phyloP scores from a whole-genome alignment of 2,113 vertebrate species.

The Pluvialis apricaria region DNA sequence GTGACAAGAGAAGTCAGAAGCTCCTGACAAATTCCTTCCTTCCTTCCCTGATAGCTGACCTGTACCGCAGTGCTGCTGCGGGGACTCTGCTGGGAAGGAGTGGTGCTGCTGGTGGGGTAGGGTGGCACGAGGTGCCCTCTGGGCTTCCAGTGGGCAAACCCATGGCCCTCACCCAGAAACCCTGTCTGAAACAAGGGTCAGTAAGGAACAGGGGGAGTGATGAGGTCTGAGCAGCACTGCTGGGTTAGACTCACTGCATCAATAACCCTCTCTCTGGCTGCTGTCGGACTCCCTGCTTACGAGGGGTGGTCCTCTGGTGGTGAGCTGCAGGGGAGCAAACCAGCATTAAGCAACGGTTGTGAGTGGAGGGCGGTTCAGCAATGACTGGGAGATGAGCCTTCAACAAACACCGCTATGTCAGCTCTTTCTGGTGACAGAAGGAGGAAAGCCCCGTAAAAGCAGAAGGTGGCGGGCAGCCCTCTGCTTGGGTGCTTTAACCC shows the following conservation, averaged over 20 bases:
- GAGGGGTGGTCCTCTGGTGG: background rate
- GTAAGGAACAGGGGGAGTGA: background rate
- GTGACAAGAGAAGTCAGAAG: background rate
- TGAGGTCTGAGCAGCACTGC: background rate
- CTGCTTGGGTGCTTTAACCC: background rate
- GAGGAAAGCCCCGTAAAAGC: background rate
- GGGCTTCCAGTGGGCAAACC: background rate
- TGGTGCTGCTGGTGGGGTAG: background rate
- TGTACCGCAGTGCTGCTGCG: rapidly evolving
- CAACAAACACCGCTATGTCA: background rate
- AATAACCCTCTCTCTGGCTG: background rate
- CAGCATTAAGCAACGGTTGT: rapidly evolving
- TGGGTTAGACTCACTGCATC: background rate
- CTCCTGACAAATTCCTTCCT: background rate
- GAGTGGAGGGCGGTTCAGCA: background rate
- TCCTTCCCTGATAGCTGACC: background rate
- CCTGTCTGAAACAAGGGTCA: background rate
- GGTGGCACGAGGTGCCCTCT: background rate
- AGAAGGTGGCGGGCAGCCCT: rapidly evolving
- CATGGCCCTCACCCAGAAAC: rapidly evolving
- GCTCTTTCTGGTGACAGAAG: rapidly evolving
- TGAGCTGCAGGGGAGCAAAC: background rate
- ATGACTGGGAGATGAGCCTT: background rate
- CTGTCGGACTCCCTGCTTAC: background rate
- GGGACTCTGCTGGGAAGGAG: background rate